Base-by-base conservation (phyloP, 2,113 vertebrate species). In the Sinocyclocheilus grahami region DNA sequence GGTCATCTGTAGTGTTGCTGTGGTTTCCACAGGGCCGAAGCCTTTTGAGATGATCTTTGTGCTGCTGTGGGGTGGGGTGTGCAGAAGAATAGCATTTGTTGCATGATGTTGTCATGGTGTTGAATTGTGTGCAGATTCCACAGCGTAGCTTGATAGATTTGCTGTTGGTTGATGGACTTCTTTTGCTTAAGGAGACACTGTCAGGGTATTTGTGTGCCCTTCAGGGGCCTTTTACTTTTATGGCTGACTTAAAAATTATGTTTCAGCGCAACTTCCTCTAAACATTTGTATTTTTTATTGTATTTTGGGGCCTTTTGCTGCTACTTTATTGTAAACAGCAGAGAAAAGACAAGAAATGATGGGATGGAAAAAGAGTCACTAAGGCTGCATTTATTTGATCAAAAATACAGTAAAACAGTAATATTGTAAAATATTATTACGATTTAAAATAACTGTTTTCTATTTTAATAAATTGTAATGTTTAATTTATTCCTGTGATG, bases 51-150 rank as follows among this genome's bases (percentile, higher is more conserved):
- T 39, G 18, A 71, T 71, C 67, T 39, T 71, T 83, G 42, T 85
- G 78, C 22, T 78, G 39, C 37, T 51, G 24, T 37, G n/a, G 60
- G 81, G 27, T 77, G 42, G 13, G 48, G 51, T 16, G 37, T 4
- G 74, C 14, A 9, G 42, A 71, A 63, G 75, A 51, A 74, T 46
- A 79, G 14, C 81, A 79, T 87, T 58, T 55, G 63, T 30, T 48
- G 39, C 46, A 58, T 78, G 30, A 14, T 78, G 76, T 75, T 83
- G 63, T 74, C 58, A 58, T 87, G 81, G 74, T 51, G 83, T 63
- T 51, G 65, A 67, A 82, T 85, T 22, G 67, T 82, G 83, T 67
- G 62, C 42, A 84, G 69, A 37, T 63, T 53, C 24, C 30, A 39
- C 48, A n/a, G 82, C 2, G 67, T 37, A 51, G 55, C 20, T 58